These are phyloP conservation scores for Asteroscopus sphinx DNA, from an alignment of 2,888 invertebrate species.

Conservation along the genomic window DNA sequence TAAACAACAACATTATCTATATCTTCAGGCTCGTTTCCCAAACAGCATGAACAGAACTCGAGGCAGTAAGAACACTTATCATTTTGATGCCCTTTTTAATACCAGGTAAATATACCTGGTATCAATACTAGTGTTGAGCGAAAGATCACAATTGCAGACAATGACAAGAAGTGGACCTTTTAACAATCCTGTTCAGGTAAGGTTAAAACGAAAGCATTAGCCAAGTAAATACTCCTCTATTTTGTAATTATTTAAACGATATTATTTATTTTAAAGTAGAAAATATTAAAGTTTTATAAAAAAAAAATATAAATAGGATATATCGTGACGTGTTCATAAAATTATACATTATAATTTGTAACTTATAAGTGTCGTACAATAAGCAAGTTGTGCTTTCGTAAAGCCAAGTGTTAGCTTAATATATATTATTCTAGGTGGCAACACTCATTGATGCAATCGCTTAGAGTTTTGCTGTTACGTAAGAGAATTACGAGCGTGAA, in stretches of 20 bases:
- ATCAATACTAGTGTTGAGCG: not conserved
- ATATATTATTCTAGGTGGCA: not conserved
- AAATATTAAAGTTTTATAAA: too few relatives aligned
- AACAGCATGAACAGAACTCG: constrained; percentile 22
- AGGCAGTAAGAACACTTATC: not conserved
- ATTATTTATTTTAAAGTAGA: too few relatives aligned
- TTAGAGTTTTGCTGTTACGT: constrained; percentile 37
- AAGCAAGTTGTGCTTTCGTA: too few relatives aligned
- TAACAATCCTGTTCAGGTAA: not conserved
- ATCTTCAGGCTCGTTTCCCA: constrained; percentile 46
- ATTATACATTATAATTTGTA: too few relatives aligned
- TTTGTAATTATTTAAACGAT: too few relatives aligned
- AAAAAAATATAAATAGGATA: too few relatives aligned
- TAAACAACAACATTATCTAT: constrained; percentile 35
- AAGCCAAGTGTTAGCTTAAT: too few relatives aligned
- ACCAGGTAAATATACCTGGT: not conserved
- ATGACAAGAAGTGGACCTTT: constrained; percentile 25
- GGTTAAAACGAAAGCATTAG: not conserved
- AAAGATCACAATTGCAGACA: not conserved
- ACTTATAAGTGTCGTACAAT: too few relatives aligned
- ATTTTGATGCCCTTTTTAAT: not conserved
- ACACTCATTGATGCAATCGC: not conserved
- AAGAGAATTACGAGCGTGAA: constrained; percentile 40
- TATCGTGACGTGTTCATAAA: too few relatives aligned
- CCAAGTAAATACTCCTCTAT: too few relatives aligned